Conservation (phyloP, 2,888 invertebrate species). For the Bhutanitis thaidina region DNA sequence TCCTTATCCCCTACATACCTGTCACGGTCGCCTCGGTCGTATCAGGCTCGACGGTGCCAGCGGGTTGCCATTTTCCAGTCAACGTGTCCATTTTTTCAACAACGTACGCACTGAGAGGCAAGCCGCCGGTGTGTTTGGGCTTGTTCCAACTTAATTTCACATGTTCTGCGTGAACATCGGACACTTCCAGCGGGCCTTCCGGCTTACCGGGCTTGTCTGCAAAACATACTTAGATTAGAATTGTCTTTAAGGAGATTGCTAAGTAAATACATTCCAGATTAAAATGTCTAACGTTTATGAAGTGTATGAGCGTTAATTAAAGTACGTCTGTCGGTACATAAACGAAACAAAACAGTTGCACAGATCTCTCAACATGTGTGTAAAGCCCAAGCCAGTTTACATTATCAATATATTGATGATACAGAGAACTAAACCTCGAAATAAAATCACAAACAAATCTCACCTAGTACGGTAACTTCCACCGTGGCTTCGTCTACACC, state of each 20-base stretch:
- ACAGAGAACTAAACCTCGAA: no score
- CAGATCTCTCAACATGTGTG: no score
- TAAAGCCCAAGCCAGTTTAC: no score
- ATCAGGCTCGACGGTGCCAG: conserved; percentile 90
- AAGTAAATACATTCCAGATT: no score
- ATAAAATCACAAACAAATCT: conserved; percentile 24
- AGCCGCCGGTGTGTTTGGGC: conserved; percentile 97
- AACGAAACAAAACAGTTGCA: no score
- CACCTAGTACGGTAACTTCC: conserved; percentile 91
- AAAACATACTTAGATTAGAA: not conserved
- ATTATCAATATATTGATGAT: no score
- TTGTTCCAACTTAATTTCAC: conserved; percentile 96
- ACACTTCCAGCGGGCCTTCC: conserved; percentile 94
- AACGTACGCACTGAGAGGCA: conserved; percentile 93
- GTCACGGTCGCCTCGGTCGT: conserved; percentile 90
- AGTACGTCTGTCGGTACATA: no score
- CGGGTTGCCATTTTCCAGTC: conserved; percentile 93
- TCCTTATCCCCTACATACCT: no score
- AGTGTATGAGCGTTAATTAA: no score
- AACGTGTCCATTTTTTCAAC: conserved; percentile 96
- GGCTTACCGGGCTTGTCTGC: conserved; percentile 92
- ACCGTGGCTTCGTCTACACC: conserved; percentile 97
- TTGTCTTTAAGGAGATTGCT: no score
- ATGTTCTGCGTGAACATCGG: conserved; percentile 94
- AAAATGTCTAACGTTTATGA: no score